Conservation (phyloP, 2,888 invertebrate genomes). For the Pachliopta kotzebuea region DNA sequence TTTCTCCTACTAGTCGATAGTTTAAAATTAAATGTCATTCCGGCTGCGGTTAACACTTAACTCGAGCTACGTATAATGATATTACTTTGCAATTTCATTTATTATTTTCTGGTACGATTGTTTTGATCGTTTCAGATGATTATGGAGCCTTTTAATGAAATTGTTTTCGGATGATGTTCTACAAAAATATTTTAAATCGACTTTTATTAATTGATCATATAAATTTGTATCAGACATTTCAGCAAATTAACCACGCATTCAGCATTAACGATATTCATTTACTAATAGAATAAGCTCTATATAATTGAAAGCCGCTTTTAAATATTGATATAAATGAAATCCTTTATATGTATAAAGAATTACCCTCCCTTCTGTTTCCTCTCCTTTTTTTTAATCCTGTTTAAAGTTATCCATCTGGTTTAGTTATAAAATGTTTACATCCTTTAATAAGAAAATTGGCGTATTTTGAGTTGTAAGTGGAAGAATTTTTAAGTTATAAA, state of each 20-base stretch:
- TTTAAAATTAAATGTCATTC: constrained; percentile 78
- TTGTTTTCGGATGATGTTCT: constrained; percentile 60
- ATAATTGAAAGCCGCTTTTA: neutral
- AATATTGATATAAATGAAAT: neutral
- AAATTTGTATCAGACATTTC: constrained; percentile 24
- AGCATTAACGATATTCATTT: constrained; percentile 15
- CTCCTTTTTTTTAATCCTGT: neutral
- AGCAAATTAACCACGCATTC: constrained; percentile 11
- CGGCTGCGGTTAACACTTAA: constrained; percentile 73
- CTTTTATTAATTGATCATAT: constrained; percentile 29
- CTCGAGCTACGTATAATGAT: constrained; percentile 70
- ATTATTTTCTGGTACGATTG: constrained; percentile 68
- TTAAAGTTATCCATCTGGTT: neutral
- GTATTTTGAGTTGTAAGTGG: too few species aligned
- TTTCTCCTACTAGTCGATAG: constrained; percentile 68
- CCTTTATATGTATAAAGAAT: neutral
- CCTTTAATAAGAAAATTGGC: too few species aligned
- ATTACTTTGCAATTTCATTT: constrained; percentile 75
- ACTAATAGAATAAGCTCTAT: constrained; percentile 17
- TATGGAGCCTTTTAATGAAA: constrained; percentile 69
- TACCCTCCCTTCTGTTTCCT: too few species aligned
- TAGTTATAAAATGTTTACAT: neutral
- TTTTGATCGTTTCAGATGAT: constrained; percentile 51
- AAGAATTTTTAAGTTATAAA: too few species aligned
- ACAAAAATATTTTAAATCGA: constrained; percentile 36